A percentile compares a stretch with the other conserved stretches of the same genome.
Conservation (phyloP, 2,888 invertebrate genomes). For the Protodeltote pygarga region DNA sequence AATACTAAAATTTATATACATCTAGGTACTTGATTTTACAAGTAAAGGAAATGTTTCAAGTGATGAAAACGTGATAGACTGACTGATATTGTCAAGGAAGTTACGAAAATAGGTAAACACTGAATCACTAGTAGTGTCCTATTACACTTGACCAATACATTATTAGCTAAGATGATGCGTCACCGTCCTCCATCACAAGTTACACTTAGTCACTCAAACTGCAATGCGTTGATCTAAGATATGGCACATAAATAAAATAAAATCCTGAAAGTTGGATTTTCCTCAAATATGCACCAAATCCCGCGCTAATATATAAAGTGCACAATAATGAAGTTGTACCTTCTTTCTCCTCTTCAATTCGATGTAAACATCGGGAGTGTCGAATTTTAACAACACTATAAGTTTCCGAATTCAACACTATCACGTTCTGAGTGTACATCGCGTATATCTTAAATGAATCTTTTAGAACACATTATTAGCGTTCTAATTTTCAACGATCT, state of each 20-base stretch:
- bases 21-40: slow-evolving; percentile 28
- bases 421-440: slow-evolving; percentile 72
- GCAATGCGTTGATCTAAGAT: slow-evolving; percentile 18
- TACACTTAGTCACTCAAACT: slow-evolving; percentile 54
- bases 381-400: slow-evolving; percentile 76
- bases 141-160: slow-evolving; percentile 74
- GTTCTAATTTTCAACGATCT: slow-evolving; percentile 17
- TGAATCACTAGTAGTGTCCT: slow-evolving; percentile 71
- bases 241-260: slow-evolving; percentile 17
- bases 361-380: slow-evolving; percentile 74
- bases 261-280: not conserved
- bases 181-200: slow-evolving; percentile 62
- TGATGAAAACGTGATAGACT: slow-evolving; percentile 26
- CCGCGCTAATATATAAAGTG: not conserved
- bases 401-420: slow-evolving; percentile 68
- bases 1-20: slow-evolving; percentile 31
- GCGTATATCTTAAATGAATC: too few relatives aligned
- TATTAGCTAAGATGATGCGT: slow-evolving; percentile 71
- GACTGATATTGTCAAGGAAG: slow-evolving; percentile 51
- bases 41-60: slow-evolving; percentile 24
- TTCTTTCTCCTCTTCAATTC: slow-evolving; percentile 76
- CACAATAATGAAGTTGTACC: slow-evolving; percentile 48
- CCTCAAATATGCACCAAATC: slow-evolving; percentile 5
- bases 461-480: slow-evolving; percentile 2
- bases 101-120: slow-evolving; percentile 53